Percentiles rank a stretch among this genome's conserved stretches.
Conservation (phyloP, 1,140 invertebrate species). For the Protaetia brevitarsis region DNA sequence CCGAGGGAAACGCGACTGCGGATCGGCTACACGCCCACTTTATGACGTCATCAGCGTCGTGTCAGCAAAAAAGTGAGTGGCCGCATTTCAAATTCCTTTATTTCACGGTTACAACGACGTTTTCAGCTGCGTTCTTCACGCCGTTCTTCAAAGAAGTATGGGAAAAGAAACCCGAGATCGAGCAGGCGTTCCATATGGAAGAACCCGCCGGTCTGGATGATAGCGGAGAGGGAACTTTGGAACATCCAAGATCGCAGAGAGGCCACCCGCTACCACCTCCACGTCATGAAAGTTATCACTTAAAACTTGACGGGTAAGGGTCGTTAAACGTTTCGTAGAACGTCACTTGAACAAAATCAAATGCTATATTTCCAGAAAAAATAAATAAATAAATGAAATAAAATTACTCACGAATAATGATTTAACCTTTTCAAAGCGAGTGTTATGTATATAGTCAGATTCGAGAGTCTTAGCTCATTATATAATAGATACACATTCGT, state of each 20-base stretch:
- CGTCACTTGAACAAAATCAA: no score
- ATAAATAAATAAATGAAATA: no score
- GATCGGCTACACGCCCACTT: constrained; percentile 89
- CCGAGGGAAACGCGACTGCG: constrained; percentile 89
- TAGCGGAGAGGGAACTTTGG: constrained; percentile 68
- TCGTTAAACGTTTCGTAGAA: background rate
- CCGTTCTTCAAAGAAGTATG: constrained; percentile 95
- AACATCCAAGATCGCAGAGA: constrained; percentile 57
- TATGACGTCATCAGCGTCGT: constrained; percentile 79
- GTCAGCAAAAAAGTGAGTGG: constrained; percentile 76
- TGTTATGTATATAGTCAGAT: no score
- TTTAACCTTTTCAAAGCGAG: no score
- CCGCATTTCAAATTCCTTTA: background rate
- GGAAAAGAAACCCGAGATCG: constrained; percentile 93
- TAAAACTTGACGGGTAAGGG: constrained; percentile 60
- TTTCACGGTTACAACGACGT: background rate
- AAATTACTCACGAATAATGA: no score
- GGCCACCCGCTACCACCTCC: constrained; percentile 58
- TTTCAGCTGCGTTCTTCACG: constrained; percentile 87
- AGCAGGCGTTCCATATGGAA: constrained; percentile 88
- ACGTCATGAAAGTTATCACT: constrained; percentile 69
- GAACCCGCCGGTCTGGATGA: constrained; percentile 66
- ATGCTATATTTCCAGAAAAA: no score
- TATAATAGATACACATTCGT: background rate
- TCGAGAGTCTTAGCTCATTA: background rate